Evolutionary conservation across 2,113 vertebrate genomes (phyloP), one percentile per base, ranked within the genome.

Genomic region (Limnothrissa miodon): DNA sequence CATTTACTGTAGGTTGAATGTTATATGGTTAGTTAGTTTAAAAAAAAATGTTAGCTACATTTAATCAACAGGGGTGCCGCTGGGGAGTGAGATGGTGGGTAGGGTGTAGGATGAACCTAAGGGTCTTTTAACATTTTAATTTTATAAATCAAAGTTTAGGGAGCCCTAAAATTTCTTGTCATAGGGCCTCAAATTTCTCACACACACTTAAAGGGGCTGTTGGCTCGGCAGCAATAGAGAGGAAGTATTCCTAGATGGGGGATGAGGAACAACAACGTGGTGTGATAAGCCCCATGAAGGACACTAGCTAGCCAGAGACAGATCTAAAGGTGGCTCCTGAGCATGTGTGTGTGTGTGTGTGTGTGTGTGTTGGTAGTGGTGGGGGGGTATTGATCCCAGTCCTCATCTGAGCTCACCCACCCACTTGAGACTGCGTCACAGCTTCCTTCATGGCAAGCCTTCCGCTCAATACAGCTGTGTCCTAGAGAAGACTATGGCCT

Each of bases 241-340:
- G 25, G 59, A 62, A 62, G 59, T 62, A 29, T 62, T 62, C 59
- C 23, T 25, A n/a, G 59, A 29, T 25, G 9, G 29, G 29, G 10
- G 25, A 25, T 62, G 9, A 62, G 59, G n/a, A 62, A 62, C n/a
- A 62, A 29, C 59, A 62, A 11, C 8, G 51, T 56, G 51, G 19
- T 23, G 23, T 56, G 51, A 23, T 23, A 21, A 62, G n/a, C 59
- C 25, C n/a, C 59, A 62, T 62, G 23, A 62, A 62, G n/a, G 59
- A n/a, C 59, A 62, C 59, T 62, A n/a, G 59, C 59, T 62, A n/a
- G 59, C n/a, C 59, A 10, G n/a, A 62, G 59, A 62, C 59, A 29
- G 59, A 62, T 62, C 59, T 62, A 2, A 29, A n/a, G 25, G 10
- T 9, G 25, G 59, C 25, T 62, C 59, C 59, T 29, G 59, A 62